A percentile compares a stretch with the other conserved stretches of the same genome.
Evolutionary conservation across 2,113 vertebrate species (phyloP).

Genomic region (Nothobranchius furzeri): DNA sequence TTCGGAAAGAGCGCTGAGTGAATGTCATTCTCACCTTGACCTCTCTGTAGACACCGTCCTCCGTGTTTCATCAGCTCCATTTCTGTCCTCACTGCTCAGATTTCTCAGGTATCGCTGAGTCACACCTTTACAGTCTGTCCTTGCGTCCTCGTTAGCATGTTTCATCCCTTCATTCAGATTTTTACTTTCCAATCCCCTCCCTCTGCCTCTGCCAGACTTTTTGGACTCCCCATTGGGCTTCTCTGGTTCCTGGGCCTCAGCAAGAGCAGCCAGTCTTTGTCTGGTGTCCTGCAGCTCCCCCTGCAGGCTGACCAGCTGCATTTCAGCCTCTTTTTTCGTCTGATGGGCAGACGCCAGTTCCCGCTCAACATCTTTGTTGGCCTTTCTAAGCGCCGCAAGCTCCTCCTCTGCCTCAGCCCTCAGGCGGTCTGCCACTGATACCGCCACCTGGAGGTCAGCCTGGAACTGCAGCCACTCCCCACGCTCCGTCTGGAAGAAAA

Average conservation of each 20-base stretch:
- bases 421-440: slow-evolving; percentile 81
- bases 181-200: slow-evolving; percentile 27
- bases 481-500: slow-evolving; percentile 70
- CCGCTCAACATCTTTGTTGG: slow-evolving; percentile 62
- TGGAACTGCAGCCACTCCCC: slow-evolving; percentile 84
- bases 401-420: slow-evolving; percentile 81
- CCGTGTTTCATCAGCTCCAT: slow-evolving; percentile 40
- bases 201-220: slow-evolving; percentile 45
- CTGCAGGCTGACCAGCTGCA: slow-evolving; percentile 64
- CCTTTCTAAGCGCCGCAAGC: slow-evolving; percentile 49
- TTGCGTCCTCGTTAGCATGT: slow-evolving; percentile 35
- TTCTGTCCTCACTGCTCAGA: slow-evolving; percentile 61
- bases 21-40: slow-evolving; percentile 67
- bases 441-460: slow-evolving; percentile 83
- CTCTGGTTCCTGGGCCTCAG: slow-evolving; percentile 35
- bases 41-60: slow-evolving; percentile 58
- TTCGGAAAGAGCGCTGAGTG: not conserved
- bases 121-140: slow-evolving; percentile 47
- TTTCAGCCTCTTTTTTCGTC: slow-evolving; percentile 67
- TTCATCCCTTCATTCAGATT: slow-evolving; percentile 35
- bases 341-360: slow-evolving; percentile 66
- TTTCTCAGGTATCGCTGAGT: slow-evolving; percentile 68
- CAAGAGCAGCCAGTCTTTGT: slow-evolving; percentile 45
- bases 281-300: slow-evolving; percentile 68
- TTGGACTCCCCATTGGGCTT: slow-evolving; percentile 22